Conservation (phyloP, 2,797 vertebrate species). For the Clarias laeviceps region DNA sequence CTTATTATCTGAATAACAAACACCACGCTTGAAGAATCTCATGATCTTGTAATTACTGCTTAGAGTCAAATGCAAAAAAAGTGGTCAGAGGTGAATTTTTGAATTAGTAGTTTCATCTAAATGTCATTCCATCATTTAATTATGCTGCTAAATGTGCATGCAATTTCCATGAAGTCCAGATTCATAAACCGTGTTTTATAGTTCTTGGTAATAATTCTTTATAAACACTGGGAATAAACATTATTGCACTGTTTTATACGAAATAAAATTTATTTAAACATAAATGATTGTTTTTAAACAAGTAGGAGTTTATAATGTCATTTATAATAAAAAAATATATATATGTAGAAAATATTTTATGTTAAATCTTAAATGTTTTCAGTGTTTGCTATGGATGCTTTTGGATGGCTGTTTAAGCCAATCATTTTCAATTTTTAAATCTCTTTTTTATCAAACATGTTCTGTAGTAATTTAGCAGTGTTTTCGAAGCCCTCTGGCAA, state of each 20-base stretch:
- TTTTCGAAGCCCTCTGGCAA: neutral
- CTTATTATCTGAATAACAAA: neutral
- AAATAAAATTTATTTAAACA: neutral
- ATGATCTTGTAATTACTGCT: neutral
- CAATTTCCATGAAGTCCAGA: neutral
- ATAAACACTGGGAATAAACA: neutral
- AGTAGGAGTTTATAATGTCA: neutral
- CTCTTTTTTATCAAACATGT: neutral
- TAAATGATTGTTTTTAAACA: neutral
- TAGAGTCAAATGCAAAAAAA: neutral
- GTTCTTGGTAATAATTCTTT: neutral
- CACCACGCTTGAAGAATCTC: neutral
- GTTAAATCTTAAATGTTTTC: neutral
- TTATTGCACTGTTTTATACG: neutral
- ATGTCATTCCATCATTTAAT: neutral
- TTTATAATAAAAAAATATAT: no score
- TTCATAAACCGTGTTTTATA: neutral
- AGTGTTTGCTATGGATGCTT: neutral
- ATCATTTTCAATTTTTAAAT: neutral
- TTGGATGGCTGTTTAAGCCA: neutral
- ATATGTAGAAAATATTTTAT: neutral
- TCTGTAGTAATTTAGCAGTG: neutral
- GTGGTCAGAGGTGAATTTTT: neutral
- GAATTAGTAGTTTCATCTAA: no score
- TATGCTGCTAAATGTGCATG: neutral